These are phyloP conservation scores for Trachymyrmex septentrionalis DNA, from an alignment of 1,140 invertebrate species.

Conservation along the genomic window DNA sequence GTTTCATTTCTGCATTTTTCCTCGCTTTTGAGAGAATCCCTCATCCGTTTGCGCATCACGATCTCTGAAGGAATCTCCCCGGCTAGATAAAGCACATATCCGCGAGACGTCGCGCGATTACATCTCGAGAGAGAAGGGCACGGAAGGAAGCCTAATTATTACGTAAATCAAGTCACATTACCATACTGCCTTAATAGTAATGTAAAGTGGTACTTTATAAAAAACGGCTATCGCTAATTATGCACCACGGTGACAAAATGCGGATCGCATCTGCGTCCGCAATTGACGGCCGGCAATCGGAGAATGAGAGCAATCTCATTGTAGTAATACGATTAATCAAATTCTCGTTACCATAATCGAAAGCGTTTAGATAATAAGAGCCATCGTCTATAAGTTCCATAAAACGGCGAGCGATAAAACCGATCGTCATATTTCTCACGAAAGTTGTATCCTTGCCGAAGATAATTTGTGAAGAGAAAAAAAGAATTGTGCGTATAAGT, in stretches of 20 bases:
- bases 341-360: conserved; percentile 74
- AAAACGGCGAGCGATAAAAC: conserved; percentile 20
- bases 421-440: conserved; percentile 39
- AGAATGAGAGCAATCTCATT: conserved; percentile 25
- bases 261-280: conserved; percentile 34
- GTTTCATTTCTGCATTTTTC: background rate
- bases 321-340: conserved; percentile 70
- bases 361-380: conserved; percentile 67
- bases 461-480: background rate
- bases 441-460: conserved; percentile 42
- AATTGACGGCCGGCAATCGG: conserved; percentile 6
- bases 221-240: conserved; percentile 61
- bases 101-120: conserved; percentile 58
- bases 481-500: background rate
- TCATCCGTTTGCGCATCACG: background rate
- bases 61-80: background rate
- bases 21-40: background rate
- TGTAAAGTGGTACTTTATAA: conserved; percentile 77
- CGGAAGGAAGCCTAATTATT: conserved; percentile 65
- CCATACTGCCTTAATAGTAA: conserved; percentile 84
- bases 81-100: conserved; percentile 70
- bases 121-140: conserved; percentile 17
- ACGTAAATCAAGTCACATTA: conserved; percentile 79
- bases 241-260: conserved; percentile 45
- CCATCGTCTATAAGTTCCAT: conserved; percentile 36